A percentile compares a stretch with the other conserved stretches of the same genome.
These are phyloP conservation scores for Xiphophorus hellerii DNA, from an alignment of 2,113 vertebrate genomes.

Conservation along the genomic window DNA sequence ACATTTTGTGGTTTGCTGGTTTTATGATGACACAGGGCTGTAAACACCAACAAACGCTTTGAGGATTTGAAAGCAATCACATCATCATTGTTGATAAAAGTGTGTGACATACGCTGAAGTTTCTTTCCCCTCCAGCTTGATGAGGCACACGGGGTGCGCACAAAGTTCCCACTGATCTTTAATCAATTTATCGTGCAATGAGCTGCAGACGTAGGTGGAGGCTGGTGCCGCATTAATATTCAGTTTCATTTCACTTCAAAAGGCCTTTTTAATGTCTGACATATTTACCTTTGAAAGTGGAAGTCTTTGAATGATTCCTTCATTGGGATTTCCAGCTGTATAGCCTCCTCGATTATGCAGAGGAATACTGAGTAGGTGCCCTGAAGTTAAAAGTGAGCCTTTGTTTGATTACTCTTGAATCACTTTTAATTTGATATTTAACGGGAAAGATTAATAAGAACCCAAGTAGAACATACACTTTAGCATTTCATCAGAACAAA, in stretches of 20 bases:
- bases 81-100: constrained; percentile 64
- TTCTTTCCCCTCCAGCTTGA: constrained; percentile 31
- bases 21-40: constrained; percentile 59
- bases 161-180: constrained; percentile 63
- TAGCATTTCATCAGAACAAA: not conserved
- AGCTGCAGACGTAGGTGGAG: constrained; percentile 43
- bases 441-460: constrained; percentile 3
- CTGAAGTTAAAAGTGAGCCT: constrained; percentile 9
- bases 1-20: constrained; percentile 38
- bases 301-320: constrained; percentile 52
- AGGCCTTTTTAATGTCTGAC: constrained; percentile 55
- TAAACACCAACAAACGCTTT: constrained; percentile 66
- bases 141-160: constrained; percentile 41
- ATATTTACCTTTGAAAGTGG: constrained; percentile 56
- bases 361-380: constrained; percentile 38
- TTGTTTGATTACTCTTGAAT: constrained; percentile 19
- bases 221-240: constrained; percentile 59
- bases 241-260: constrained; percentile 63
- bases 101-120: constrained; percentile 67
- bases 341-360: constrained; percentile 10
- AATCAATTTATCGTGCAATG: constrained; percentile 66
- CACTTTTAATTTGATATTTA: constrained; percentile 19
- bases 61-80: constrained; percentile 65
- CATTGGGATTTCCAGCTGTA: constrained; percentile 40
- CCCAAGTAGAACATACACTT: not conserved